phyloP scores from a whole-genome alignment of 2,888 invertebrate genomes.

The Julus scandinavius region DNA sequence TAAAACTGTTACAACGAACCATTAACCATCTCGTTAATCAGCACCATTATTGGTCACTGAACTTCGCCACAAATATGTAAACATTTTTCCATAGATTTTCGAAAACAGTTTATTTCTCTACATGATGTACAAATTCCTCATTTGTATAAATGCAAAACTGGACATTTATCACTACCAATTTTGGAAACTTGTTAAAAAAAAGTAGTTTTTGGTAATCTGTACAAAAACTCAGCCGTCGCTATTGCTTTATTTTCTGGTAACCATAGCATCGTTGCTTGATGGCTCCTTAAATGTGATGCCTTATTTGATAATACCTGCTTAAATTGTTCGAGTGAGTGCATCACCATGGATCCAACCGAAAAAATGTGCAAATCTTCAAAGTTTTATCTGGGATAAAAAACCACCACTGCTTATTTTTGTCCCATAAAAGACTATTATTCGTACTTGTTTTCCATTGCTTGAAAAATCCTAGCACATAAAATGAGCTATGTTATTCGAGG shows the following conservation, averaged over 20 bases:
- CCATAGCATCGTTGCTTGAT: neutral
- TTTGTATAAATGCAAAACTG: neutral
- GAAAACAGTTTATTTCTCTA: neutral
- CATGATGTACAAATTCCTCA: neutral
- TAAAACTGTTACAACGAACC: neutral
- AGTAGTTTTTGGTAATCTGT: neutral
- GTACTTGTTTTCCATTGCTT: neutral
- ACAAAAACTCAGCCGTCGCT: neutral
- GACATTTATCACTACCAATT: neutral
- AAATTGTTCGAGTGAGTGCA: neutral
- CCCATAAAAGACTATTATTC: neutral
- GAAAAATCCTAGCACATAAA: neutral
- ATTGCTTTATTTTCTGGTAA: neutral
- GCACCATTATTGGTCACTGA: neutral
- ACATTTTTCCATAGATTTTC: neutral
- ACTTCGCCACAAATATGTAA: neutral
- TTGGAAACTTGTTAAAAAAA: neutral
- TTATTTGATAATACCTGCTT: neutral
- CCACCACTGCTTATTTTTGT: neutral
- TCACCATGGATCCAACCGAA: slow-evolving; percentile 26
- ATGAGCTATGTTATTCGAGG: neutral
- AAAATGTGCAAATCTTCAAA: neutral
- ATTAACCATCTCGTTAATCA: neutral
- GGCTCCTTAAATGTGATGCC: neutral
- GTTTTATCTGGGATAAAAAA: neutral